Percentiles rank a stretch among this genome's conserved stretches.
Conservation (phyloP, 2,888 invertebrate species). For the Rotaria sp. region DNA sequence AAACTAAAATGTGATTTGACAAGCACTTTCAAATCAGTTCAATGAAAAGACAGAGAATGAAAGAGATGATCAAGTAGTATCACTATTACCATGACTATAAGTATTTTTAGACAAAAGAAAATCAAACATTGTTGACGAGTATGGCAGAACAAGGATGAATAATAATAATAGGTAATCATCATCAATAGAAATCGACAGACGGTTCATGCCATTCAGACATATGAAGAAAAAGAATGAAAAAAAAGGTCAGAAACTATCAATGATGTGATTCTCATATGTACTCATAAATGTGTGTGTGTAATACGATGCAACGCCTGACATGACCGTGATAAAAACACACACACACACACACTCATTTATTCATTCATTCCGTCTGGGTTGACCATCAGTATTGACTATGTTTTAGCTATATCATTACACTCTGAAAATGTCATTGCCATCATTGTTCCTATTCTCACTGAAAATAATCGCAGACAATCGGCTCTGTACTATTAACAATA, state of each 20-base stretch:
- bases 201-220: constrained; percentile 12
- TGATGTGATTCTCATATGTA: constrained; percentile 12
- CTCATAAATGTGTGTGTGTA: background rate
- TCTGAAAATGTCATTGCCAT: constrained; percentile 12
- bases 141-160: background rate
- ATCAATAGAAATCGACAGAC: background rate
- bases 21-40: background rate
- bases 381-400: background rate
- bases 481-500: background rate
- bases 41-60: background rate
- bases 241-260: background rate
- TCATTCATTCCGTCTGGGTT: background rate
- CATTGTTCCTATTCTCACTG: background rate
- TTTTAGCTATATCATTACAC: background rate
- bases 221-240: background rate
- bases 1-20: background rate
- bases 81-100: background rate
- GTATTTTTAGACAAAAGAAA: background rate
- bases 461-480: background rate
- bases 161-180: background rate
- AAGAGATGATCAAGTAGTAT: background rate
- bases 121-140: background rate
- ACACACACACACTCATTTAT: background rate
- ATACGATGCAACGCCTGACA: background rate
- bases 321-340: background rate